Conservation (phyloP, 1,140 invertebrate species). For the Homarus americanus region DNA sequence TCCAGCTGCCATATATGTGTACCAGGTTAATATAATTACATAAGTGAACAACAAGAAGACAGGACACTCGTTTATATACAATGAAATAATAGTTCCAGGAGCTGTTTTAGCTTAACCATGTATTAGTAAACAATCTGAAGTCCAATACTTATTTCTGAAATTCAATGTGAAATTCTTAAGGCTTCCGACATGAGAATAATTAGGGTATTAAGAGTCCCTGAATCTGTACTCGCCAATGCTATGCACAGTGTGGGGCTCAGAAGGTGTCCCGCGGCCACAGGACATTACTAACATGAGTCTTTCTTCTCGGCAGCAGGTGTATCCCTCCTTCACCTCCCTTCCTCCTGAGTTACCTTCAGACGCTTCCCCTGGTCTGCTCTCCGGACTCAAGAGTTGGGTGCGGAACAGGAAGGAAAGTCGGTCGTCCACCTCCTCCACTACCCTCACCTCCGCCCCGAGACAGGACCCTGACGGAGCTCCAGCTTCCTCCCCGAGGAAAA, state of each 20-base stretch:
- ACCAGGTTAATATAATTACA: no score
- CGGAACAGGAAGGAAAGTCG: conserved; percentile 44
- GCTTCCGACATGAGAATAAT: no score
- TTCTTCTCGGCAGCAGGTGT: neutral
- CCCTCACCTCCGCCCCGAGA: conserved; percentile 49
- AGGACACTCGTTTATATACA: neutral
- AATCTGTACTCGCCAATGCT: no score
- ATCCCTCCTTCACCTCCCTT: conserved; percentile 46
- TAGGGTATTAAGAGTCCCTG: no score
- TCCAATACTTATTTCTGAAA: no score
- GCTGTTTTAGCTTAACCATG: no score
- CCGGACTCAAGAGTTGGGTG: conserved; percentile 71
- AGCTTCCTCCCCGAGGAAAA: conserved; percentile 64
- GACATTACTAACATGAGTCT: no score
- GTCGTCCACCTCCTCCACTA: conserved; percentile 57
- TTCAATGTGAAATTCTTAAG: no score
- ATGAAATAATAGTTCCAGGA: no score
- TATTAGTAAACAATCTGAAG: no score
- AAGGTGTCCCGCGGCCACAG: neutral
- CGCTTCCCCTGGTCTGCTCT: conserved; percentile 44
- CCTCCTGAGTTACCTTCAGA: conserved; percentile 50
- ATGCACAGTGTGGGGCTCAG: no score
- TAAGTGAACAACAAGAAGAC: neutral
- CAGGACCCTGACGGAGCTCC: conserved; percentile 72
- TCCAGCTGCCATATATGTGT: neutral